Conservation (phyloP, 1,140 invertebrate genomes). For the Maconellicoccus hirsutus region DNA sequence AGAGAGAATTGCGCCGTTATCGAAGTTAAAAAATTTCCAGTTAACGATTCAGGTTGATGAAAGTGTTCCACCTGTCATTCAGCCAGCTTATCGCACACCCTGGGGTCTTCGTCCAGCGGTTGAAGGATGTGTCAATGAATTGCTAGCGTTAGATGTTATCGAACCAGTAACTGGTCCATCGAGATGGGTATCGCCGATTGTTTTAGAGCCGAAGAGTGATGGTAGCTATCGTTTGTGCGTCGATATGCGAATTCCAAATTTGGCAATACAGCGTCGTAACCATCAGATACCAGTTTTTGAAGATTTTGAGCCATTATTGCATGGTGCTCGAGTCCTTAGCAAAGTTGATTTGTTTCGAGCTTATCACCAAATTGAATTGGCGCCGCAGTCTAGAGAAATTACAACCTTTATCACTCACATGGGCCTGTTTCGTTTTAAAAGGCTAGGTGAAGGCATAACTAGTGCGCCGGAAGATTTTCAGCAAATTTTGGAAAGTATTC, state of each 20-base stretch:
- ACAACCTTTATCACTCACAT: background rate
- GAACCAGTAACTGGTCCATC: background rate
- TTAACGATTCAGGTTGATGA: background rate
- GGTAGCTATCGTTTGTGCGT: background rate
- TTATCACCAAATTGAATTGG: background rate
- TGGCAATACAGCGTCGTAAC: background rate
- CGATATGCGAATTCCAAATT: background rate
- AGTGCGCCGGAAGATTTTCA: background rate
- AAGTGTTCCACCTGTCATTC: background rate
- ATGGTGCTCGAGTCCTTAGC: background rate
- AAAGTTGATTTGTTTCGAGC: background rate
- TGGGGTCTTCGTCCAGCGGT: background rate
- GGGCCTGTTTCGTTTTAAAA: background rate
- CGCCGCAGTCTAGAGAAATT: background rate
- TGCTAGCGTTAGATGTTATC: background rate
- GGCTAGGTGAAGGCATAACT: background rate
- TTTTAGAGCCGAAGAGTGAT: background rate
- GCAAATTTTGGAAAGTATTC: background rate
- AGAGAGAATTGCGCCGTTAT: background rate
- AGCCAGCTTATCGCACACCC: background rate
- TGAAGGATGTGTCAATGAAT: background rate
- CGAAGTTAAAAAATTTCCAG: constrained; percentile 11
- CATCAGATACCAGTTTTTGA: background rate
- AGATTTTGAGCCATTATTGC: background rate
- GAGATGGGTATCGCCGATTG: background rate